phyloP scores from a whole-genome alignment of 2,888 invertebrate genomes.

The Malachius bipustulatus region DNA sequence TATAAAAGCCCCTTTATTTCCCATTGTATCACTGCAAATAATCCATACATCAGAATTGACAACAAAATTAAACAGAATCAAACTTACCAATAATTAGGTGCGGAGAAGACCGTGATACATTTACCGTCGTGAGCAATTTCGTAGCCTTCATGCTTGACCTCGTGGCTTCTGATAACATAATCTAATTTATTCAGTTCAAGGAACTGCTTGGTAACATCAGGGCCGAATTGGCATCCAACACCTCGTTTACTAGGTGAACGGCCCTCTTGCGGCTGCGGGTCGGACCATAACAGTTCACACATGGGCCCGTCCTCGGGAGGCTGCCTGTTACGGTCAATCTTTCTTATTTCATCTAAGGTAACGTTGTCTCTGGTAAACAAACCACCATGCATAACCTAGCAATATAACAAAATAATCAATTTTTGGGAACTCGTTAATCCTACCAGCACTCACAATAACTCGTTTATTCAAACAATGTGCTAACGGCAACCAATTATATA shows the following conservation, averaged over 20 bases:
- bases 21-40: slow-evolving; percentile 88
- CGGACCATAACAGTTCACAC: slow-evolving; percentile 98
- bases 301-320: slow-evolving; percentile 94
- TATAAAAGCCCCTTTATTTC: slow-evolving; percentile 96
- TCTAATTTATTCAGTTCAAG: slow-evolving; percentile 74
- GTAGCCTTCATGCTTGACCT: slow-evolving; percentile 94
- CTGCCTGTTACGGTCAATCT: slow-evolving; percentile 84
- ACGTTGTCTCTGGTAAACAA: slow-evolving; percentile 89
- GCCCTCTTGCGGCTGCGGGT: slow-evolving; percentile 85
- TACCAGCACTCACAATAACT: slow-evolving; percentile 49
- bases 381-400: slow-evolving; percentile 93
- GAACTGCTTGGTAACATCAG: slow-evolving; percentile 87
- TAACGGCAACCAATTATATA: slow-evolving; percentile 94
- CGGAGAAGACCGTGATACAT: slow-evolving; percentile 98
- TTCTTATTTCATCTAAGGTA: slow-evolving; percentile 82
- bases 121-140: slow-evolving; percentile 90
- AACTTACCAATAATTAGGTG: slow-evolving; percentile 95
- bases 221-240: slow-evolving; percentile 97
- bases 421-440: too few species aligned
- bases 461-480: slow-evolving; percentile 87
- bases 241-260: slow-evolving; percentile 91
- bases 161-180: slow-evolving; percentile 93
- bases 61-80: slow-evolving; percentile 7
- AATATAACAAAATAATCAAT: slow-evolving; percentile 9
- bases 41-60: not conserved